phyloP scores from a whole-genome alignment of 1,140 invertebrate species.

The Octopus sinensis region DNA sequence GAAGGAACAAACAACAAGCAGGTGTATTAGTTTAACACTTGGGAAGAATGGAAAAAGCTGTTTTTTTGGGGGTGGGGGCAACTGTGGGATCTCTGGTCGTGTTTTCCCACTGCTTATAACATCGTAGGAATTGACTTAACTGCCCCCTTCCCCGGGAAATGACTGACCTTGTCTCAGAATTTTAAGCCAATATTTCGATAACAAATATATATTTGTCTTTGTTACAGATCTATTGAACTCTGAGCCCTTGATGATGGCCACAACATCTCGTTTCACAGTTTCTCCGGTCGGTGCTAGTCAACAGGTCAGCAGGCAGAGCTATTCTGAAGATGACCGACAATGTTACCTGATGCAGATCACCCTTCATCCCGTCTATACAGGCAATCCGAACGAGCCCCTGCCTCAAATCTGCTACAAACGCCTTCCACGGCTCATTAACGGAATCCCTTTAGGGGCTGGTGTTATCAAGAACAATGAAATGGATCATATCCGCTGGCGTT shows the following conservation, averaged over 20 bases:
- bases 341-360: slow-evolving; percentile 43
- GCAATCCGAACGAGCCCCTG: slow-evolving; percentile 35
- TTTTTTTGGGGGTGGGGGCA: no score
- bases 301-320: slow-evolving; percentile 30
- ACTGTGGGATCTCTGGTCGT: background rate
- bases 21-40: no score
- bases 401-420: slow-evolving; percentile 36
- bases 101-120: background rate
- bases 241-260: background rate
- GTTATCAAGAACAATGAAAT: slow-evolving; percentile 35
- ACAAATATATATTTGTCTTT: background rate
- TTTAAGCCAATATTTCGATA: background rate
- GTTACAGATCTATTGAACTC: background rate
- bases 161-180: background rate
- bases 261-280: slow-evolving; percentile 38
- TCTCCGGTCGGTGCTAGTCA: slow-evolving; percentile 31
- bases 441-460: slow-evolving; percentile 45
- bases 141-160: background rate
- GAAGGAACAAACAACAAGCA: no score
- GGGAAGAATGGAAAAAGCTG: no score
- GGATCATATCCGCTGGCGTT: slow-evolving; percentile 38
- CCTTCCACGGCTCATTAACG: slow-evolving; percentile 43
- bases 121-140: background rate
- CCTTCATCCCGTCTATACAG: slow-evolving; percentile 39
- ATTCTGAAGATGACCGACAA: slow-evolving; percentile 31